Evolutionary conservation across 2,888 invertebrate genomes (phyloP).

Genomic region (Cataglyphis cursor): DNA sequence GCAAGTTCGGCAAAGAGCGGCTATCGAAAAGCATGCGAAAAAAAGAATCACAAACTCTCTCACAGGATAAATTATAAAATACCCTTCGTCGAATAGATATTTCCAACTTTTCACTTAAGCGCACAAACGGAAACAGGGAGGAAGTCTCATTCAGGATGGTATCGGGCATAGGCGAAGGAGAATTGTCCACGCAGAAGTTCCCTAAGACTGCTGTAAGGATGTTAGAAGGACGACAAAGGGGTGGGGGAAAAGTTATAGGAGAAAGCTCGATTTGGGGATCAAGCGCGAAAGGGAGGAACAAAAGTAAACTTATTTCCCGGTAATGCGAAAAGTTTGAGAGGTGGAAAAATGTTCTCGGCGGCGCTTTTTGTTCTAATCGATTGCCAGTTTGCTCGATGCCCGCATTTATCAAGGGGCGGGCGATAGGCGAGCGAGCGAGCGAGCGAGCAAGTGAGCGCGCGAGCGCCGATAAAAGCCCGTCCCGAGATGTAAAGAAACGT

Average conservation of each 20-base stretch:
- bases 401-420: constrained; percentile 67
- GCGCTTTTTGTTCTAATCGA: constrained; percentile 70
- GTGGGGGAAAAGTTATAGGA: not conserved
- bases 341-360: constrained; percentile 68
- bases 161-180: constrained; percentile 29
- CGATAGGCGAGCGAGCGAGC: constrained; percentile 48
- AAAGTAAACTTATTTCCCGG: constrained; percentile 76
- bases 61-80: constrained; percentile 46
- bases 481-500: constrained; percentile 59
- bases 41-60: constrained; percentile 22
- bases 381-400: constrained; percentile 64
- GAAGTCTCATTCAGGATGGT: constrained; percentile 25
- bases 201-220: constrained; percentile 43
- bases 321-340: constrained; percentile 79
- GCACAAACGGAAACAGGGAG: constrained; percentile 31
- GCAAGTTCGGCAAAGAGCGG: not conserved
- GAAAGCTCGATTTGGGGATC: constrained; percentile 62
- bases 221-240: not conserved
- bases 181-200: constrained; percentile 52
- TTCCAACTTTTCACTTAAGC: constrained; percentile 57
- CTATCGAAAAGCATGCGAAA: not conserved
- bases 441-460: constrained; percentile 32
- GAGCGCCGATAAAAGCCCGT: constrained; percentile 52
- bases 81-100: constrained; percentile 35
- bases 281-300: constrained; percentile 57